Evolutionary conservation across 2,888 invertebrate genomes (phyloP), one percentile per base, ranked within the genome.

Genomic region (Microchrysa polita): DNA sequence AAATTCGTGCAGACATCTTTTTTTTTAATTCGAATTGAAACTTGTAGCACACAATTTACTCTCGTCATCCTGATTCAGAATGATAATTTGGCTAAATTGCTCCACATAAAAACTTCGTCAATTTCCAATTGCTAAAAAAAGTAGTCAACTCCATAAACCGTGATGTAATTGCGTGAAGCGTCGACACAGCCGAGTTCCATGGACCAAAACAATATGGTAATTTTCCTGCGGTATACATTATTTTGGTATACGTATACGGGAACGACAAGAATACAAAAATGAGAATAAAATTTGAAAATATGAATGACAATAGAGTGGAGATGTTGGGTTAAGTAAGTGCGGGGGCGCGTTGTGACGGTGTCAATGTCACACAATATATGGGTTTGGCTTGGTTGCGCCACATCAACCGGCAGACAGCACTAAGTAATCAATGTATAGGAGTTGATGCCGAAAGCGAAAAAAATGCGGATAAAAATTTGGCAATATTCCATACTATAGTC

Each of bases 151-250:
- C 27, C 27, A 34, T 7, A 2, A 34, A 34, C 7, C n/a, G 48
- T 65, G 65, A 65, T 42, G 65, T 65, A 65, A 65, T 65, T 44
- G 7, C 18, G 12, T 61, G 20, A 12, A 22, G 5, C n/a, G 48
- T 34, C 27, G 23, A n/a, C n/a, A n/a, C n/a, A 14, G 18, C n/a
- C n/a, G 42, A 63, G 20, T 34, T 61, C 61, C 23, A 65, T 65
- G n/a, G 20, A 23, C 65, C 22, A 44, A 65, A 65, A 42, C 20
- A 44, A 48, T 65, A 65, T 65, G 65, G 65, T 65, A 65, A 65
- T 65, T 65, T 65, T 22, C n/a, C 27, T 34, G 27, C 23, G 60
- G 12, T 42, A 9, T 42, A 42, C 10, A 40, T 42, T 16, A n/a
- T n/a, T n/a, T n/a, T n/a, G n/a, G n/a, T n/a, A n/a, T 34, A 34